These are phyloP conservation scores for Anser cygnoides DNA, from an alignment of 2,113 vertebrate genomes.

Conservation along the genomic window DNA sequence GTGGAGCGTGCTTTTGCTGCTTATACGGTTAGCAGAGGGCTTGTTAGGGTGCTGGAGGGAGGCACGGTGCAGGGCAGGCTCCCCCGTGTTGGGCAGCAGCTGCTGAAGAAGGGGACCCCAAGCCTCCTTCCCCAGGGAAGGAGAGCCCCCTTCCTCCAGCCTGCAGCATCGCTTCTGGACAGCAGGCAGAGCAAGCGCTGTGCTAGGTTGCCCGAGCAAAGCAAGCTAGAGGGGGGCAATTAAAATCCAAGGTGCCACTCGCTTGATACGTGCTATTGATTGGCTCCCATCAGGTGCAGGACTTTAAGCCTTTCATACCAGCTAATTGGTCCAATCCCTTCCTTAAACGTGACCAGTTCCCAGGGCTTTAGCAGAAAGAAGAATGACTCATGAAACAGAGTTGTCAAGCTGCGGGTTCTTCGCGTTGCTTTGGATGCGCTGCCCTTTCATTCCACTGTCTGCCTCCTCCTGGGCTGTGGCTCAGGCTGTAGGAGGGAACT, in stretches of 20 bases:
- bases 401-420: background rate
- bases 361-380: background rate
- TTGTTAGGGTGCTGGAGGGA: background rate
- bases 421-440: background rate
- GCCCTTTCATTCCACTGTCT: background rate
- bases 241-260: slow-evolving; percentile 14
- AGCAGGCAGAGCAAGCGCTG: background rate
- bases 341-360: background rate
- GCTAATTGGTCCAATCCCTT: slow-evolving; percentile 4
- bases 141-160: background rate
- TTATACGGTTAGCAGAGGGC: background rate
- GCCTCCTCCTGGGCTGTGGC: background rate
- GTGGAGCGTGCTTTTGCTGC: background rate
- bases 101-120: background rate
- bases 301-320: slow-evolving; percentile 14
- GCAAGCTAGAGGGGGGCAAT: background rate
- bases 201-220: background rate
- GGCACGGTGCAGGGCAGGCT: background rate
- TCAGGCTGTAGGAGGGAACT: background rate
- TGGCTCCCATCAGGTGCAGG: slow-evolving; percentile 16
- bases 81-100: background rate
- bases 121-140: background rate
- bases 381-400: background rate
- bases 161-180: background rate
- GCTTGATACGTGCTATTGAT: background rate